Evolutionary conservation across 2,797 vertebrate species (phyloP).

Genomic region (Darevskia mixta): DNA sequence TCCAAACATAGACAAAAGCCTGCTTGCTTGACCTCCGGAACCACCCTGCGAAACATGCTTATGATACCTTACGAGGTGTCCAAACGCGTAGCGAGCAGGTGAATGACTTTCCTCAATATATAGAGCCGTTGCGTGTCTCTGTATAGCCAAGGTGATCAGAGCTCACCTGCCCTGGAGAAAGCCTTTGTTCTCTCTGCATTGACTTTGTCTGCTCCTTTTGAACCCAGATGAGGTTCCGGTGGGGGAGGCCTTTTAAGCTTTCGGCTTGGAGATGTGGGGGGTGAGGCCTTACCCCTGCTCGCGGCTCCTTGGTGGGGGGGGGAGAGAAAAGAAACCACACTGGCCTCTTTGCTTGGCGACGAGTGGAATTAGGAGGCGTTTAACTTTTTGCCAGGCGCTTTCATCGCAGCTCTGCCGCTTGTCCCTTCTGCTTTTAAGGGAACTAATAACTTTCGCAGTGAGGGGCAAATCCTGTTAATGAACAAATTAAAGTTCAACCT

Average conservation of each 20-base stretch:
- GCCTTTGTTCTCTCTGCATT: background rate
- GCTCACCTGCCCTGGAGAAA: accelerated
- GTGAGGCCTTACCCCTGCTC: background rate
- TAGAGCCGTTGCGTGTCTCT: background rate
- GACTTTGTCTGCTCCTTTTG: background rate
- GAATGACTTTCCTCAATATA: too few relatives aligned
- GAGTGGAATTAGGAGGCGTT: slow-evolving; percentile 81
- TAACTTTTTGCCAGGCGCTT: slow-evolving; percentile 85
- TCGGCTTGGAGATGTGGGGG: background rate
- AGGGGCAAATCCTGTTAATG: slow-evolving; percentile 89
- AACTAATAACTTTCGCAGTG: slow-evolving; percentile 86
- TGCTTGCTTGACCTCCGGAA: too few relatives aligned
- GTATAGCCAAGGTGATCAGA: accelerated
- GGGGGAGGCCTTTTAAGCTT: background rate
- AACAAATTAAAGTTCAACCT: slow-evolving; percentile 90
- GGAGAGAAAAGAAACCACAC: background rate
- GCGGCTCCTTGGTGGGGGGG: background rate
- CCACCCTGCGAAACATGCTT: too few relatives aligned
- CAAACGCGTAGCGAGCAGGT: too few relatives aligned
- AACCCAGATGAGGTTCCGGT: background rate
- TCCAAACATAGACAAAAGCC: too few relatives aligned
- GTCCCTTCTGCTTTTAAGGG: slow-evolving; percentile 77
- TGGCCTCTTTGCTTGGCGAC: slow-evolving; percentile 64
- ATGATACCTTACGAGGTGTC: too few relatives aligned
- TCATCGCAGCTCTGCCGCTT: slow-evolving; percentile 79